phyloP scores from a whole-genome alignment of 2,113 vertebrate species.

The Solea solea region DNA sequence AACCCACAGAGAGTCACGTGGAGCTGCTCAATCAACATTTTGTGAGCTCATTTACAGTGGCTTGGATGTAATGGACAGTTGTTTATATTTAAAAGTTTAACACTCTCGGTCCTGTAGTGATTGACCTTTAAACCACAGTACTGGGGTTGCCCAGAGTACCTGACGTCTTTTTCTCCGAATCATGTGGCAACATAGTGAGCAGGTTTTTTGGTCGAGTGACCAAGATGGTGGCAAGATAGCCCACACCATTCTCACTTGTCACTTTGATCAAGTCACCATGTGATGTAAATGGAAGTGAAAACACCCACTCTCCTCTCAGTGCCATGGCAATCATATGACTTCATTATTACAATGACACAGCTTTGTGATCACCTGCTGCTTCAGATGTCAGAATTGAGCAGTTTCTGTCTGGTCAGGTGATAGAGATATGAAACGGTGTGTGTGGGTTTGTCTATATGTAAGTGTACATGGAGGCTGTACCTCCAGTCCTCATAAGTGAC shows the following conservation, averaged over 20 bases:
- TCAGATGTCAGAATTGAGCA: conserved; percentile 12
- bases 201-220: conserved; percentile 49
- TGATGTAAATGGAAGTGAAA: conserved; percentile 79
- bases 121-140: conserved; percentile 6
- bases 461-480: neutral
- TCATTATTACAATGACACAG: conserved; percentile 68
- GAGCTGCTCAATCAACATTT: too few species aligned
- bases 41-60: too few species aligned
- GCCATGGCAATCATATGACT: conserved; percentile 69
- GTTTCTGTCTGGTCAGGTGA: neutral
- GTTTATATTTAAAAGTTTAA: too few species aligned
- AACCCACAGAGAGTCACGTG: too few species aligned
- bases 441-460: neutral
- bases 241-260: conserved; percentile 63
- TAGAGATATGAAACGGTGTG: conserved; percentile 18
- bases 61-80: too few species aligned
- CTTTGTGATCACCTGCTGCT: conserved; percentile 46
- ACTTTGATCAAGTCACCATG: conserved; percentile 65
- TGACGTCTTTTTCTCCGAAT: neutral
- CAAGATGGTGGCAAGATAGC: conserved; percentile 47
- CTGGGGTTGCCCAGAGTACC: neutral
- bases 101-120: neutral
- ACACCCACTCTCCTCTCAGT: conserved; percentile 57
- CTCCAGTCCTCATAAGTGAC: neutral
- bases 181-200: conserved; percentile 5